Percentiles rank a stretch among this genome's conserved stretches.
Conservation (phyloP, 1,140 invertebrate species). For the Paraescarpia echinospica region DNA sequence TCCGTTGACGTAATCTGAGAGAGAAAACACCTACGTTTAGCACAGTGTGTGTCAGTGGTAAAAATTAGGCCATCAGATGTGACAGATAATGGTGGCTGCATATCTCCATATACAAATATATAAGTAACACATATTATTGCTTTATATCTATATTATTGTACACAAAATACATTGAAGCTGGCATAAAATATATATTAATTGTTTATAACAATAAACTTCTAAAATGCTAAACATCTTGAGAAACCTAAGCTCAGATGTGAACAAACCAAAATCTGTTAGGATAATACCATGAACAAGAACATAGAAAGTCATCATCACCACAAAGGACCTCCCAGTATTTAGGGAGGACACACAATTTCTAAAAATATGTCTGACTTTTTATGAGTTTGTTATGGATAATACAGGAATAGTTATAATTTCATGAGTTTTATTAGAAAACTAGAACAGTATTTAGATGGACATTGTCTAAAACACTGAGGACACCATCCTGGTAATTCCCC, state of each 20-base stretch:
- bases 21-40: not conserved
- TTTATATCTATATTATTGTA: not conserved
- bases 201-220: not conserved
- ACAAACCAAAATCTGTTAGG: no score
- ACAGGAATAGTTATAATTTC: no score
- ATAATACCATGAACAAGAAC: no score
- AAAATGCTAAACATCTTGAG: no score
- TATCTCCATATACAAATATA: not conserved
- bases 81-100: not conserved
- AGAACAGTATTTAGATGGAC: not conserved
- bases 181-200: not conserved
- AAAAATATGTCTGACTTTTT: no score
- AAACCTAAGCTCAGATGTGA: no score
- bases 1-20: constrained; percentile 89
- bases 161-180: not conserved
- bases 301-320: no score
- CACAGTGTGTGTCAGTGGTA: not conserved
- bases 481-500: not conserved
- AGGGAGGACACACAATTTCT: no score
- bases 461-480: not conserved
- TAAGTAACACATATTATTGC: no score
- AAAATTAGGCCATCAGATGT: not conserved
- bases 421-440: not conserved
- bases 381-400: no score
- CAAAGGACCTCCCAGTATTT: no score